A percentile compares a stretch with the other conserved stretches of the same genome.
Conservation (phyloP, 2,113 vertebrate species). For the Cephalopholis sonnerati region DNA sequence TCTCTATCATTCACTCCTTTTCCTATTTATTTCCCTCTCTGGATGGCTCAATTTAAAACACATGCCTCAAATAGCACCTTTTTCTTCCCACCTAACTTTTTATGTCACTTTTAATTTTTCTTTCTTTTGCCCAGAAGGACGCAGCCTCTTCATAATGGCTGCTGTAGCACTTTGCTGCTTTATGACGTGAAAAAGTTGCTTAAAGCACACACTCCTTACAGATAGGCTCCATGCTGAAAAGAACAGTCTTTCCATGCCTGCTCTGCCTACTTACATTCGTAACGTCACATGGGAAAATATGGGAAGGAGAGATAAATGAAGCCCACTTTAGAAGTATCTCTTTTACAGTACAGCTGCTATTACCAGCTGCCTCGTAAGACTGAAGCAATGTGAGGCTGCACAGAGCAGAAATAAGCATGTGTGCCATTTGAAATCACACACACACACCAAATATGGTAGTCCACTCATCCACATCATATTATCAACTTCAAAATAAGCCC, state of each 20-base stretch:
- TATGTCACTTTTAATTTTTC: neutral
- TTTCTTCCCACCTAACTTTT: neutral
- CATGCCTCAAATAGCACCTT: neutral
- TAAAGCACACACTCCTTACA: neutral
- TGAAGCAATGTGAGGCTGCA: neutral
- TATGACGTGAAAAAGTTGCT: constrained; percentile 18
- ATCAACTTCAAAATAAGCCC: constrained; percentile 42
- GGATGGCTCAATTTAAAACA: constrained; percentile 12
- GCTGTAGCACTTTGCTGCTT: constrained; percentile 12
- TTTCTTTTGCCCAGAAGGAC: neutral
- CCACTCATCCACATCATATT: constrained; percentile 45
- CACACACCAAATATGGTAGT: constrained; percentile 24
- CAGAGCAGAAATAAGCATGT: neutral
- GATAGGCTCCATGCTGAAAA: neutral
- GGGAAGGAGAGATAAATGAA: constrained; percentile 18
- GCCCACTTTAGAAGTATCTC: constrained; percentile 8
- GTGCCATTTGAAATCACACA: constrained; percentile 18
- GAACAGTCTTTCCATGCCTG: neutral
- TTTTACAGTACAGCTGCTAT: constrained; percentile 16
- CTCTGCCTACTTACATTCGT: neutral
- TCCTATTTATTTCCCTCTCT: neutral
- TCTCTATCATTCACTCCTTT: neutral
- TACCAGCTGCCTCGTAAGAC: constrained; percentile 4
- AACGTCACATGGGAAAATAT: constrained; percentile 1
- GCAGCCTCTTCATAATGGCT: neutral